These are phyloP conservation scores for Stenodema calcarata DNA, from an alignment of 2,888 invertebrate genomes.

Conservation along the genomic window DNA sequence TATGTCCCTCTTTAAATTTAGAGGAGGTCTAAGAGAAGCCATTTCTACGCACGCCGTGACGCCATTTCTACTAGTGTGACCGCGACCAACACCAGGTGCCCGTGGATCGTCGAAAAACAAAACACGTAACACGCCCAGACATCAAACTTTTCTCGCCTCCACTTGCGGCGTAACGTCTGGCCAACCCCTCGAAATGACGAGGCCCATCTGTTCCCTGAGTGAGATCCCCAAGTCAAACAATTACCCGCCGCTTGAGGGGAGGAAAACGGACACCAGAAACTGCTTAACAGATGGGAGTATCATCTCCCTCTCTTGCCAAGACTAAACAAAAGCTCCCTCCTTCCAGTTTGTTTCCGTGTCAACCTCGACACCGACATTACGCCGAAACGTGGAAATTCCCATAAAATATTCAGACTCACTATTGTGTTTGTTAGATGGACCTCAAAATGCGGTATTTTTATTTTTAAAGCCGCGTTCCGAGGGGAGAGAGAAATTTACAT, in stretches of 20 bases:
- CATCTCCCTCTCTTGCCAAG: not conserved
- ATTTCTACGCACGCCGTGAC: too few relatives aligned
- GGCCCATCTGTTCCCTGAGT: not conserved
- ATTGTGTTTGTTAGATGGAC: constrained; percentile 4
- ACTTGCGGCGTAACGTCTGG: not conserved
- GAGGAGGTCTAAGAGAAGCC: too few relatives aligned
- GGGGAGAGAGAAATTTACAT: not conserved
- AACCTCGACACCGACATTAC: constrained; percentile 15
- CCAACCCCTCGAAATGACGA: not conserved
- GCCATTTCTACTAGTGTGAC: too few relatives aligned
- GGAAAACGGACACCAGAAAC: constrained; percentile 12
- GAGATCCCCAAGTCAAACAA: constrained; percentile 32
- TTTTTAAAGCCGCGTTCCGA: not conserved
- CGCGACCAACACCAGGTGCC: too few relatives aligned
- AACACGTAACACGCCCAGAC: not conserved
- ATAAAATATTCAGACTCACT: not conserved
- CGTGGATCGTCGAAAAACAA: too few relatives aligned
- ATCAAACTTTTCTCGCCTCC: not conserved
- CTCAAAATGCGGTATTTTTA: not conserved
- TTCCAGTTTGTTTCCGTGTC: not conserved
- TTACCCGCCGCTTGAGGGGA: constrained; percentile 5
- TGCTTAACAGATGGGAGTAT: constrained; percentile 31
- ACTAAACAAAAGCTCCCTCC: constrained; percentile 16
- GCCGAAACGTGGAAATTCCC: not conserved
- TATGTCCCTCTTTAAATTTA: too few relatives aligned